Evolutionary conservation across 2,888 invertebrate species (phyloP).

Genomic region (Cistogaster globosa): DNA sequence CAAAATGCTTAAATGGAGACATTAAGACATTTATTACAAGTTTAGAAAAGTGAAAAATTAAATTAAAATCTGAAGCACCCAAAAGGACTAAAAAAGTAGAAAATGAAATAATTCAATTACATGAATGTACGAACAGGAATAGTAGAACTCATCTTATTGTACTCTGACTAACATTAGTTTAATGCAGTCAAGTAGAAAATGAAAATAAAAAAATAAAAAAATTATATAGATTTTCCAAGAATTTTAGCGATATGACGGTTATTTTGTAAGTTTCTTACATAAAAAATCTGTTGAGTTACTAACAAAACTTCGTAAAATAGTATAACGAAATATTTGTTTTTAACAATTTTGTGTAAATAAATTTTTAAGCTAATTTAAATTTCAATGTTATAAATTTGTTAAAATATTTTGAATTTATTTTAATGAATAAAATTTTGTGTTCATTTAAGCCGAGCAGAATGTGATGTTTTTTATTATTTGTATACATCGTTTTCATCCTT

Average conservation of each 20-base stretch:
- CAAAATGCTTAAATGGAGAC: slow-evolving; percentile 64
- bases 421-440: no score
- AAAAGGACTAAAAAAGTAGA: not conserved
- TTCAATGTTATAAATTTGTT: no score
- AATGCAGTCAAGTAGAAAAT: slow-evolving; percentile 54
- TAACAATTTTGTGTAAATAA: no score
- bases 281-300: no score
- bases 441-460: no score
- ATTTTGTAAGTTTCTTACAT: no score
- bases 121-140: slow-evolving; percentile 8
- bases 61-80: slow-evolving; percentile 59
- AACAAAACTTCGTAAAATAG: no score
- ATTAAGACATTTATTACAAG: slow-evolving; percentile 68
- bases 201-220: not conserved
- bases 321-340: no score
- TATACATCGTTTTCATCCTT: no score
- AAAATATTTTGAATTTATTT: no score
- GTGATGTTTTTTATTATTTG: no score
- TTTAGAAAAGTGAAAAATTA: slow-evolving; percentile 67
- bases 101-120: slow-evolving; percentile 41
- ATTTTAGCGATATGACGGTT: not conserved
- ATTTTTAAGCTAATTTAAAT: no score
- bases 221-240: slow-evolving; percentile 1
- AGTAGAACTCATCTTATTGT: not conserved
- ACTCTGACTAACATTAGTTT: slow-evolving; percentile 21